These are phyloP conservation scores for Littorina saxatilis DNA, from an alignment of 1,140 invertebrate species.

Conservation along the genomic window DNA sequence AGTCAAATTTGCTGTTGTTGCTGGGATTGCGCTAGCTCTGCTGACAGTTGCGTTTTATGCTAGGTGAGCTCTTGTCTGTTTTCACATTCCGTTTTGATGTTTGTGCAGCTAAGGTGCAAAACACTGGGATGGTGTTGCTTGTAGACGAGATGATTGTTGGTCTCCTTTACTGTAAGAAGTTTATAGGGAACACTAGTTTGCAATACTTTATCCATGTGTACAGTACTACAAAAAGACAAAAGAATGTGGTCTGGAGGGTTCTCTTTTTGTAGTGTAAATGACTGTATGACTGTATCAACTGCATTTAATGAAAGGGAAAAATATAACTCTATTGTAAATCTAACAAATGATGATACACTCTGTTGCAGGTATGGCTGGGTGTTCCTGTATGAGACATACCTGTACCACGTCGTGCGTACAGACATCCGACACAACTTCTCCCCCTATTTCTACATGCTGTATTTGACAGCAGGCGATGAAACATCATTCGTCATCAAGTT, in stretches of 20 bases:
- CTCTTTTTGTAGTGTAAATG: no score
- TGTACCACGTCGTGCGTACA: conserved; percentile 93
- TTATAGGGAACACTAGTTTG: no score
- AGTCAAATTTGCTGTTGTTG: conserved; percentile 81
- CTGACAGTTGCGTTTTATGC: conserved; percentile 58
- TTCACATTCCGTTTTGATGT: background rate
- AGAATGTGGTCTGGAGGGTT: no score
- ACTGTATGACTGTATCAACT: no score
- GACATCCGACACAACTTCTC: conserved; percentile 99
- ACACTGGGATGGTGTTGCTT: background rate
- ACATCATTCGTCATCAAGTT: conserved; percentile 79
- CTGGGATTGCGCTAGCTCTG: conserved; percentile 72
- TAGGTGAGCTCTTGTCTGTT: conserved; percentile 48
- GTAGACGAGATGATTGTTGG: background rate
- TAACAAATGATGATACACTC: no score
- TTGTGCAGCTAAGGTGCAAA: background rate
- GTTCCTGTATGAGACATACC: conserved; percentile 93
- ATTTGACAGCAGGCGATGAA: conserved; percentile 81
- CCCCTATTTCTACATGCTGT: conserved; percentile 95
- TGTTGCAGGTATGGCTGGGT: conserved; percentile 85
- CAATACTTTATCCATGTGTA: no score
- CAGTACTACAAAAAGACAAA: no score
- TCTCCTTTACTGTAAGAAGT: no score
- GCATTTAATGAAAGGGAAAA: no score
- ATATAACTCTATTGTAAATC: no score